A percentile compares a stretch with the other conserved stretches of the same genome.
phyloP scores from a whole-genome alignment of 2,113 vertebrate species.

The Chloroceryle aenea region DNA sequence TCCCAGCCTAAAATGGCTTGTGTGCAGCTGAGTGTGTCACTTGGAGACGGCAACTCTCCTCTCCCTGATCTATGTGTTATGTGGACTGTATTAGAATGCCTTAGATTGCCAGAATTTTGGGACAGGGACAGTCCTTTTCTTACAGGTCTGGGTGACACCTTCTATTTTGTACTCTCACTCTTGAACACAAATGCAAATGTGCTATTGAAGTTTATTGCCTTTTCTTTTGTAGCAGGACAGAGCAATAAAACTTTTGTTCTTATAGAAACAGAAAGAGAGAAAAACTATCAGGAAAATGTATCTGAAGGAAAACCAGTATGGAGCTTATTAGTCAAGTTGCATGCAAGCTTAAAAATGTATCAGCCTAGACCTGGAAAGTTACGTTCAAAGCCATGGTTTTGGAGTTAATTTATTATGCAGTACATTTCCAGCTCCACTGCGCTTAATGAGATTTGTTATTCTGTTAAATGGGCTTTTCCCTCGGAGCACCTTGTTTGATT shows the following conservation, averaged over 20 bases:
- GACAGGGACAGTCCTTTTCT: not conserved
- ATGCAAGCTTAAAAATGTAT: not conserved
- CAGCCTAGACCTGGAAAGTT: not conserved
- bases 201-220: not conserved
- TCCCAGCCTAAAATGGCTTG: not conserved
- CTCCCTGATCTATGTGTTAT: not conserved
- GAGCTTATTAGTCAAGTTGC: not conserved
- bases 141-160: not conserved
- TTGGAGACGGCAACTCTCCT: not conserved
- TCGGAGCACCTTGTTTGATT: constrained; percentile 34
- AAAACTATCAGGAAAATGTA: not conserved
- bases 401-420: constrained; percentile 43
- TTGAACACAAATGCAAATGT: not conserved
- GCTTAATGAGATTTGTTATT: constrained; percentile 46
- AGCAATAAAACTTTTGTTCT: not conserved
- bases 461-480: constrained; percentile 41
- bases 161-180: not conserved
- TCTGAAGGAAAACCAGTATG: not conserved
- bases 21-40: not conserved
- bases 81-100: not conserved
- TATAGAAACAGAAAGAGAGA: not conserved
- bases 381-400: not conserved
- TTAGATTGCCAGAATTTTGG: not conserved
- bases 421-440: constrained; percentile 30
- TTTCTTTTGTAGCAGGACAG: not conserved